phyloP scores from a whole-genome alignment of 2,888 invertebrate genomes.

The Keiferia lycopersicella region DNA sequence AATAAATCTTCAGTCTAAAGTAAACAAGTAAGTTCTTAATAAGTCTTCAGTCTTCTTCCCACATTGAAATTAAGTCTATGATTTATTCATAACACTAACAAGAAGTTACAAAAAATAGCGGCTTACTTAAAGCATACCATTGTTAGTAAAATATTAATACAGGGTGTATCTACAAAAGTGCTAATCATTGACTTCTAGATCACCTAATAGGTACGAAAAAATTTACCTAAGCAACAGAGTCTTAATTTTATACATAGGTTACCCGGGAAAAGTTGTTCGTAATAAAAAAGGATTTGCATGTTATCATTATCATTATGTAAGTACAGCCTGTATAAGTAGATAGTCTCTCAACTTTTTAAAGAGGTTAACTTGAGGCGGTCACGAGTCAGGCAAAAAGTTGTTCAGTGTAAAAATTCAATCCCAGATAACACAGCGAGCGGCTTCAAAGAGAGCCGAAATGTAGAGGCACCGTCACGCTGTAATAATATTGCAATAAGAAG shows the following conservation, averaged over 20 bases:
- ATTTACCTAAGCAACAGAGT: not conserved
- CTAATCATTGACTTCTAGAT: too few relatives aligned
- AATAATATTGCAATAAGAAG: constrained; percentile 12
- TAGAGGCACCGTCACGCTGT: constrained; percentile 11
- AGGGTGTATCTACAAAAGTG: too few relatives aligned
- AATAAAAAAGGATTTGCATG: too few relatives aligned
- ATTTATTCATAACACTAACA: constrained; percentile 39
- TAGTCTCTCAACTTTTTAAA: not conserved
- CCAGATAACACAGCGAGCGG: constrained; percentile 27
- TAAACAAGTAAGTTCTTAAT: too few relatives aligned
- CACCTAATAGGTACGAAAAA: constrained; percentile 40
- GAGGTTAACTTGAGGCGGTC: constrained; percentile 42
- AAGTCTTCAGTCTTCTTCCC: constrained; percentile 35
- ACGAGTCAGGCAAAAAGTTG: constrained; percentile 46
- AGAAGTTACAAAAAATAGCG: constrained; percentile 47
- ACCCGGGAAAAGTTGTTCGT: too few relatives aligned
- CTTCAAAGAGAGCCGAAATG: constrained; percentile 35
- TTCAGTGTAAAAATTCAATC: constrained; percentile 58
- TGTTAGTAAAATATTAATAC: constrained; percentile 42
- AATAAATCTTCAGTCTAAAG: too few relatives aligned
- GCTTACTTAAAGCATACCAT: constrained; percentile 45
- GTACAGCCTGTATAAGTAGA: not conserved
- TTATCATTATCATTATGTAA: too few relatives aligned
- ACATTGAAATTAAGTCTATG: constrained; percentile 29
- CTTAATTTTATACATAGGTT: too few relatives aligned